Evolutionary conservation across 2,888 invertebrate species (phyloP).

Genomic region (Rhimphoctona megacephalus): DNA sequence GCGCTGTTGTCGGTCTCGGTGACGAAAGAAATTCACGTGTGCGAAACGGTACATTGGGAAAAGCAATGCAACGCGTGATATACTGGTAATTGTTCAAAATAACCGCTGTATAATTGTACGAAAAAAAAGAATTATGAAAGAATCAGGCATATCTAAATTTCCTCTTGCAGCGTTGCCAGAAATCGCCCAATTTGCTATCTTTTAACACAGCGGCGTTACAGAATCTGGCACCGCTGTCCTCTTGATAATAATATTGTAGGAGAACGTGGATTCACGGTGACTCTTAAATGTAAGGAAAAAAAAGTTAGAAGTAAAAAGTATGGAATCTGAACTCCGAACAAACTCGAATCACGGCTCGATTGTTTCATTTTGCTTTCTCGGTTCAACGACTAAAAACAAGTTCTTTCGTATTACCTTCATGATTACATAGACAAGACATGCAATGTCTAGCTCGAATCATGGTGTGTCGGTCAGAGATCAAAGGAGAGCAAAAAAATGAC

Average conservation of each 20-base stretch:
- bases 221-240: too few relatives aligned
- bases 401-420: conserved; percentile 16
- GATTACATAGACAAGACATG: conserved; percentile 34
- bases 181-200: too few relatives aligned
- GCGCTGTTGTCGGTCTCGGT: conserved; percentile 64
- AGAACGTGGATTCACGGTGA: conserved; percentile 3
- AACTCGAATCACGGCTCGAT: conserved; percentile 46
- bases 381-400: conserved; percentile 33
- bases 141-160: conserved; percentile 43
- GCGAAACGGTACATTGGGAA: conserved; percentile 42
- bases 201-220: too few relatives aligned
- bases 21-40: conserved; percentile 72
- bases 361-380: conserved; percentile 44
- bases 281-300: conserved; percentile 12
- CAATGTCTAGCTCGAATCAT: conserved; percentile 32
- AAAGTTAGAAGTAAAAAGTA: conserved; percentile 27
- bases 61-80: conserved; percentile 50
- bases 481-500: conserved; percentile 37
- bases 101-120: conserved; percentile 53
- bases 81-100: conserved; percentile 68
- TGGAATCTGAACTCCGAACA: conserved; percentile 41
- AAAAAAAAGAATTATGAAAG: conserved; percentile 41
- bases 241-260: conserved; percentile 40
- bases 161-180: too few relatives aligned
- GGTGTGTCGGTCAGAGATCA: conserved; percentile 21